These are phyloP conservation scores for Cnemophilus loriae DNA, from an alignment of 2,113 vertebrate genomes.

Conservation along the genomic window DNA sequence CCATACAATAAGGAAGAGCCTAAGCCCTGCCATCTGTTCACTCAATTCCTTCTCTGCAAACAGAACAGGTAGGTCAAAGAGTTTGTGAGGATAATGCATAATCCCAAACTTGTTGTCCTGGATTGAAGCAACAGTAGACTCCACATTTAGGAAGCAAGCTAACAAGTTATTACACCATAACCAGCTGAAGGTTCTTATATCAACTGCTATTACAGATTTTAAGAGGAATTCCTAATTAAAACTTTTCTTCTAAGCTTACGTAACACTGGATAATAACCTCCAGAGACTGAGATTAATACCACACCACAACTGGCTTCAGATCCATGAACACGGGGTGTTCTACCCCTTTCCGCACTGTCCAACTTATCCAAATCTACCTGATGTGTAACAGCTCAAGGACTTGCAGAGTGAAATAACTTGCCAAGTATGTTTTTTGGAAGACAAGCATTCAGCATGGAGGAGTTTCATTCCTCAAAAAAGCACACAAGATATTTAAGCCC, in stretches of 20 bases:
- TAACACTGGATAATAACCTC: neutral
- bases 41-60: neutral
- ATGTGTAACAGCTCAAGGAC: neutral
- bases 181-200: neutral
- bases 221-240: neutral
- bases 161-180: neutral
- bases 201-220: neutral
- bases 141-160: neutral
- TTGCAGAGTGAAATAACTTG: neutral
- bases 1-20: neutral
- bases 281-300: neutral
- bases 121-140: neutral
- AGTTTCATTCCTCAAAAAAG: neutral
- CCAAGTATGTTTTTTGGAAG: neutral
- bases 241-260: neutral
- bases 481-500: neutral
- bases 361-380: neutral
- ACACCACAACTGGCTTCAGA: neutral
- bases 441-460: neutral
- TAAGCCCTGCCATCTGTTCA: neutral
- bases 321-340: accelerated
- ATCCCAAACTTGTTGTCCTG: neutral
- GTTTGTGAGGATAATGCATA: neutral
- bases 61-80: neutral
- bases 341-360: neutral